These are phyloP conservation scores for Panulirus ornatus DNA, from an alignment of 1,140 invertebrate species.

Conservation along the genomic window DNA sequence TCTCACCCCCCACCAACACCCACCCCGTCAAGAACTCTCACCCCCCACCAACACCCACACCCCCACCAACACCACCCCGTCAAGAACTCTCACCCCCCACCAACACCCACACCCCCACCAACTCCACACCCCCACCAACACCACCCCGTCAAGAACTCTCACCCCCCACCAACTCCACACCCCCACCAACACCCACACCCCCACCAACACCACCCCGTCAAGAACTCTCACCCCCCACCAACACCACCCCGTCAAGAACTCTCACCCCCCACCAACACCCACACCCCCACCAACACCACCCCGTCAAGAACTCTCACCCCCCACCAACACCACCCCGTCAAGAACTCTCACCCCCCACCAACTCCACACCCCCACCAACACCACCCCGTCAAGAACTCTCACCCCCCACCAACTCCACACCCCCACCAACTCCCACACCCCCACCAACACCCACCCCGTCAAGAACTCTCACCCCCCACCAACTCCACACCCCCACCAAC, in stretches of 20 bases:
- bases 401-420: neutral
- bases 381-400: neutral
- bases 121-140: neutral
- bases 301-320: slow-evolving; percentile 4
- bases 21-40: neutral
- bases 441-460: neutral
- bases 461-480: neutral
- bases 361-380: too few relatives aligned
- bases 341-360: too few relatives aligned
- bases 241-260: neutral
- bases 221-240: neutral
- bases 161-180: neutral
- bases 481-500: neutral
- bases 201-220: too few relatives aligned
- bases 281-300: neutral
- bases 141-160: neutral
- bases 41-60: neutral
- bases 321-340: neutral
- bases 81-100: neutral
- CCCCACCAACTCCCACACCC: neutral
- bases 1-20: neutral
- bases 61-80: neutral
- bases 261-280: neutral
- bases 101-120: neutral
- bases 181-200: neutral